A percentile compares a stretch with the other conserved stretches of the same genome.
Conservation (phyloP, 2,113 vertebrate genomes). For the Ameiurus melas region DNA sequence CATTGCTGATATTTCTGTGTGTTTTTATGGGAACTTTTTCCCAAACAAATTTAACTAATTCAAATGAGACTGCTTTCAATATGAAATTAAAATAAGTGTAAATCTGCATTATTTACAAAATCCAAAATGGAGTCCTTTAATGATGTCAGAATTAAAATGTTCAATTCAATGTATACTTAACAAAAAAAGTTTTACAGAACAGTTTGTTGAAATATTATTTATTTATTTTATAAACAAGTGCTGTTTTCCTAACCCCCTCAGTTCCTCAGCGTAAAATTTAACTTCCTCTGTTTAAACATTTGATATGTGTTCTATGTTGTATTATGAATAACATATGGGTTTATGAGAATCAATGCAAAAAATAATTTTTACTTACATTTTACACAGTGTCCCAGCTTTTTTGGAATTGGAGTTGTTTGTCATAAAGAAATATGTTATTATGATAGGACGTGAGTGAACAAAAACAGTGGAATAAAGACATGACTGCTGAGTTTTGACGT, state of each 20-base stretch:
- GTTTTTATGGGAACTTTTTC: background rate
- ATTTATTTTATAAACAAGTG: background rate
- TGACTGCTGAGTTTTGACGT: background rate
- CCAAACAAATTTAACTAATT: background rate
- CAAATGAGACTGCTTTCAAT: background rate
- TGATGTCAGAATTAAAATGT: background rate
- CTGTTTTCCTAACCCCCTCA: too few species aligned
- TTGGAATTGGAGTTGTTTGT: too few species aligned
- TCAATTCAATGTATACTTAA: background rate
- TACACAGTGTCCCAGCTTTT: too few species aligned
- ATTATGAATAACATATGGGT: too few species aligned
- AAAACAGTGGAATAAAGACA: background rate
- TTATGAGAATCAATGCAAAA: too few species aligned
- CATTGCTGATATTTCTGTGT: background rate
- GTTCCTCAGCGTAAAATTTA: too few species aligned
- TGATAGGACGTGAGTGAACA: background rate
- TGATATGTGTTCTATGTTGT: too few species aligned
- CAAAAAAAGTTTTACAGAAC: background rate
- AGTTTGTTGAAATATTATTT: background rate
- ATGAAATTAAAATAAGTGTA: background rate
- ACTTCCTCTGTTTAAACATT: too few species aligned
- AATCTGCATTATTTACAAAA: background rate
- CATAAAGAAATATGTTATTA: background rate
- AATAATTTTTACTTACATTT: too few species aligned
- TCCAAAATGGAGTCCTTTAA: background rate